Percentiles rank a stretch among this genome's conserved stretches.
phyloP scores from a whole-genome alignment of 1,140 invertebrate genomes.

The Gryllus bimaculatus region DNA sequence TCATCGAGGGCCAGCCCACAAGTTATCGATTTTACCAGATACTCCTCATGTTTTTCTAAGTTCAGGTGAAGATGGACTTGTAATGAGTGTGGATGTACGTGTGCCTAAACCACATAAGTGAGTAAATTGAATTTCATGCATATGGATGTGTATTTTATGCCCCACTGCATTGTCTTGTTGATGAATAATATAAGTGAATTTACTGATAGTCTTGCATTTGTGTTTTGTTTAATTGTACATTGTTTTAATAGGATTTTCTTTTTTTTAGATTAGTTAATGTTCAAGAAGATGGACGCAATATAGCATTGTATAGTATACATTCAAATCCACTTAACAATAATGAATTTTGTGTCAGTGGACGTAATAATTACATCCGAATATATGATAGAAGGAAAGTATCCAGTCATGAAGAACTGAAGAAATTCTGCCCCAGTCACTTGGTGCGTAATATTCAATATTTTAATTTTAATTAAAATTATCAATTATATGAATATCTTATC shows the following conservation, averaged over 20 bases:
- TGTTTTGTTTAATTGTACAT: neutral
- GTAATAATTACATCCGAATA: constrained; percentile 44
- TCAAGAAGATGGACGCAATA: constrained; percentile 45
- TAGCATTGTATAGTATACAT: constrained; percentile 77
- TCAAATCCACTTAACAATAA: constrained; percentile 66
- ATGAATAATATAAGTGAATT: neutral
- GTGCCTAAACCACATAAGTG: constrained; percentile 55
- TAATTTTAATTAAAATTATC: constrained; percentile 14
- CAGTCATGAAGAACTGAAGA: constrained; percentile 34
- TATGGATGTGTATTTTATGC: neutral
- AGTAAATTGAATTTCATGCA: constrained; percentile 20
- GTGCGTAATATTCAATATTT: constrained; percentile 29
- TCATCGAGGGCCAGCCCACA: constrained; percentile 67
- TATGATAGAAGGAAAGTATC: constrained; percentile 59
- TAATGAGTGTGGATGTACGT: constrained; percentile 74
- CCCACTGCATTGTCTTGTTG: neutral
- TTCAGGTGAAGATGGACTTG: constrained; percentile 78
- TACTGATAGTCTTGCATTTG: neutral
- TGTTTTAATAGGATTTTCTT: neutral
- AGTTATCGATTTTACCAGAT: constrained; percentile 61
- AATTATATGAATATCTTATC: neutral
- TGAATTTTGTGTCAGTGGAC: constrained; percentile 75
- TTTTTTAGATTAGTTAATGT: constrained; percentile 51
- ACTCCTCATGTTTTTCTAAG: constrained; percentile 71
- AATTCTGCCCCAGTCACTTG: constrained; percentile 47